Conservation (phyloP, 2,797 vertebrate species). For the Ceyx erithaca region DNA sequence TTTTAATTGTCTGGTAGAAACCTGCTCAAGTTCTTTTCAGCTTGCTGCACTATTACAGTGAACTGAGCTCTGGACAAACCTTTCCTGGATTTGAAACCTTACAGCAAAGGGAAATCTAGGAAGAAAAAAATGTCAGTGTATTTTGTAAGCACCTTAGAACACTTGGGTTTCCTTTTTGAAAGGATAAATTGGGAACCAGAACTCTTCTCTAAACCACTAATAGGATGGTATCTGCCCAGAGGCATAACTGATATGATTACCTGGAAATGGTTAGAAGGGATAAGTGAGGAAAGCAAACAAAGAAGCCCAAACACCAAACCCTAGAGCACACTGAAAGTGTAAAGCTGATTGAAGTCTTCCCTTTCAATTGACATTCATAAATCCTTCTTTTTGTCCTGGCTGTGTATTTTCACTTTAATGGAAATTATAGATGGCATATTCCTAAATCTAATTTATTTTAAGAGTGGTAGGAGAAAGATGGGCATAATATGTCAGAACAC, state of each 20-base stretch:
- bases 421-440: not conserved
- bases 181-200: not conserved
- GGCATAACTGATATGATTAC: not conserved
- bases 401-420: not conserved
- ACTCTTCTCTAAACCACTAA: not conserved
- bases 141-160: not conserved
- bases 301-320: not conserved
- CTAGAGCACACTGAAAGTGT: not conserved
- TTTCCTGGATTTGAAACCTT: not conserved
- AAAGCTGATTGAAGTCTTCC: not conserved
- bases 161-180: not conserved
- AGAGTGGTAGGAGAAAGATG: rapidly evolving
- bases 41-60: not conserved
- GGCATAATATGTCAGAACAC: not conserved
- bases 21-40: not conserved
- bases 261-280: not conserved
- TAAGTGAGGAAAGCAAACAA: not conserved
- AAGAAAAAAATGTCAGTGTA: not conserved
- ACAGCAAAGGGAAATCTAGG: not conserved
- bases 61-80: not conserved
- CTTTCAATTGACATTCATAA: not conserved
- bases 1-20: not conserved
- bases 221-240: not conserved
- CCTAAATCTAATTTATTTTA: not conserved
- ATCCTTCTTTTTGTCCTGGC: not conserved